These are phyloP conservation scores for Uropetala carovei DNA, from an alignment of 2,888 invertebrate species.

Conservation along the genomic window DNA sequence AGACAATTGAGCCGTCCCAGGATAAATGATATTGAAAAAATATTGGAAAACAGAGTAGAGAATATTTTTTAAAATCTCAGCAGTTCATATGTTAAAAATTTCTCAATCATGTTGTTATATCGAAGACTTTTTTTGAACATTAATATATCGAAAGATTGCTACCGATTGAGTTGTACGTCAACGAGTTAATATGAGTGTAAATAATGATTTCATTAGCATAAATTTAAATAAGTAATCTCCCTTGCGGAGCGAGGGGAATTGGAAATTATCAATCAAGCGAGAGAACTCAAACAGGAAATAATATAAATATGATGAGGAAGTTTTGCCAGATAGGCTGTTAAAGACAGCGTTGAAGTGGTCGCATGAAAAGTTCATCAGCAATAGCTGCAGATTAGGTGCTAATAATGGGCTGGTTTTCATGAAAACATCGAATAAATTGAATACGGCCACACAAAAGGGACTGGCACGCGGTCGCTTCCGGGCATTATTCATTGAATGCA, in stretches of 20 bases:
- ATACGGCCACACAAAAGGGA: not conserved
- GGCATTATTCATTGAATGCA: not conserved
- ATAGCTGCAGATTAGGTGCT: not conserved
- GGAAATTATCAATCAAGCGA: conserved; percentile 10
- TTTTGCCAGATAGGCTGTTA: not conserved
- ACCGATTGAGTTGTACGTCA: conserved; percentile 36
- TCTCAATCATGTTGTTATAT: too few species aligned
- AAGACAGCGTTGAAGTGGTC: not conserved
- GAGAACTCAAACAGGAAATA: conserved; percentile 31
- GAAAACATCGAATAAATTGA: not conserved
- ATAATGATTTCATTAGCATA: conserved; percentile 53
- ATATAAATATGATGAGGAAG: not conserved
- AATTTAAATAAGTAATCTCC: conserved; percentile 37
- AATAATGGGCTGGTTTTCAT: not conserved
- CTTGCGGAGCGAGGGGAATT: not conserved
- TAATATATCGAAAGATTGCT: conserved; percentile 10
- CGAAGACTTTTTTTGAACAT: not conserved
- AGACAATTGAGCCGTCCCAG: too few species aligned
- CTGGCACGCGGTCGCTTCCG: not conserved
- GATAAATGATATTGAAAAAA: too few species aligned
- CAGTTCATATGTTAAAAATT: too few species aligned
- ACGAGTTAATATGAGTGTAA: not conserved
- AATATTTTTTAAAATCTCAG: too few species aligned
- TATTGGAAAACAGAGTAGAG: too few species aligned
- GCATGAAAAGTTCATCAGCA: not conserved